Base-by-base conservation (phyloP, 2,888 invertebrate genomes). In the Philonicus albiceps region DNA sequence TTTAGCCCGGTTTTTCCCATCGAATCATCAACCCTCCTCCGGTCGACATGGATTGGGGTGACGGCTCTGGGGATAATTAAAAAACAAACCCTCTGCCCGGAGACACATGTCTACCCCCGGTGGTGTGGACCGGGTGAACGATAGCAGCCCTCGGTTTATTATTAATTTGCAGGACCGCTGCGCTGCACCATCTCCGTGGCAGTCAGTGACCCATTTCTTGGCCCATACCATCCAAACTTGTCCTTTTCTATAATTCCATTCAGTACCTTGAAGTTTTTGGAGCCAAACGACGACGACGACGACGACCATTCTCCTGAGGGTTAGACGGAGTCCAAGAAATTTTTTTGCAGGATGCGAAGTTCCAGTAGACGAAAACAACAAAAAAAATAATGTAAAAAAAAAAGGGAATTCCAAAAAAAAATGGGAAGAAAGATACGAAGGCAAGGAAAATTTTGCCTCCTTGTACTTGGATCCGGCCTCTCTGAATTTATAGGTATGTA, bases 391-490 rank as follows among this genome's bases (percentile, higher is more conserved):
- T 49, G 13, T 27, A 43, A 40, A 43, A 74, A 85, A 30, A n/a
- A 73, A 22, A 1, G 2, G 3, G 40, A 43, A 37, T 11, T 72
- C 72, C 13, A n/a, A 85, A 40, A 64, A 85, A 43, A 30, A 64
- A 85, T 11, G 37, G 37, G 37, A 37, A 37, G 37, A 37, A 37
- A 85, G 49, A 74, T 64, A 64, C n/a, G 78, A 80, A 40, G 31
- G 55, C 78, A 64, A 64, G 76, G 37, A 86, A 76, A 53, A 37
- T 80, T 72, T 64, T 80, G 53, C 86, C 72, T 86, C 64, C 72
- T 76, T 86, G 86, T 78, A 86, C 78, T 86, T 86, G 86, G 86
- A 86, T 86, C 53, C 78, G 37, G 86, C 34, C 78, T 80, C 78
- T 80, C 86, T 30, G 78, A 86, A 86, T 64, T 78, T 78, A 86